phyloP scores from a whole-genome alignment of 2,888 invertebrate genomes.

The Teleogryllus oceanicus region DNA sequence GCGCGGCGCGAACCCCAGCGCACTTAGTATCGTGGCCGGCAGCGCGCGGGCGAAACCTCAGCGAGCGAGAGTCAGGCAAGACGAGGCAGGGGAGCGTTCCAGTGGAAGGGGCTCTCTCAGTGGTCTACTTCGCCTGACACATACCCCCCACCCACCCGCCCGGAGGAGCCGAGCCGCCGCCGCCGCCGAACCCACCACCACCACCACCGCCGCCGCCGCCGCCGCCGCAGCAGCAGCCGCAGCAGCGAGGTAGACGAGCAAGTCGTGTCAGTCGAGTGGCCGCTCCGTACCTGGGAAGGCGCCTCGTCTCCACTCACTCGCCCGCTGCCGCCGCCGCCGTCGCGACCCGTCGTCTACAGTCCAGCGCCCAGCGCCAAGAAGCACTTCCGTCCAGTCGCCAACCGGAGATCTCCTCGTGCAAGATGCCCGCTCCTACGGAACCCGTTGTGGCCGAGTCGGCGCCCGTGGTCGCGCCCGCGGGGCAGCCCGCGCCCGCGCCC shows the following conservation, averaged over 20 bases:
- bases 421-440: conserved; percentile 2
- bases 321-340: no score
- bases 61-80: not conserved
- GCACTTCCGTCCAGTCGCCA: no score
- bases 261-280: conserved; percentile 6
- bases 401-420: no score
- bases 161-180: not conserved
- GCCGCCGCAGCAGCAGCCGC: not conserved
- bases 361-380: not conserved
- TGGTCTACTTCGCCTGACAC: conserved; percentile 9
- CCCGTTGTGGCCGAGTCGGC: not conserved
- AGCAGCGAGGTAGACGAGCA: not conserved
- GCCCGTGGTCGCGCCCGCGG: no score
- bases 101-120: not conserved
- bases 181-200: not conserved
- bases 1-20: not conserved
- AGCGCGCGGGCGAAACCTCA: not conserved
- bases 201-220: not conserved
- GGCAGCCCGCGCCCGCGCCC: no score
- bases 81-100: not conserved
- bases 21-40: not conserved
- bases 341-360: not conserved
- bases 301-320: not conserved
- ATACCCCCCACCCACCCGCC: not conserved
- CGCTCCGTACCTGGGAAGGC: not conserved